Conservation (phyloP, 2,888 invertebrate species). For the Ypsolopha scabrella region DNA sequence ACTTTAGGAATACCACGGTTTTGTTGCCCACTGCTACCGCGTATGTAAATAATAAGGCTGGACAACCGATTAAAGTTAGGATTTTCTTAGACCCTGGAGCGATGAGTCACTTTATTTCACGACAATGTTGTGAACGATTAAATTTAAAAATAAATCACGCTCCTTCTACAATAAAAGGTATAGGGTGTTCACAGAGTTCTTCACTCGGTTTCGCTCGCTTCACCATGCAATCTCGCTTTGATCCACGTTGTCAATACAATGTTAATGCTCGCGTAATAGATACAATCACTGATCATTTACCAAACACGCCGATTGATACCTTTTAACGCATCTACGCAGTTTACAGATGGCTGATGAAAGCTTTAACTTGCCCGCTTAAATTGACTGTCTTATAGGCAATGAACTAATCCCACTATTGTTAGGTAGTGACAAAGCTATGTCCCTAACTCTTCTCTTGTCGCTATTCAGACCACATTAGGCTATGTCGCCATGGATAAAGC, state of each 20-base stretch:
- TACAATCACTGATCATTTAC: background rate
- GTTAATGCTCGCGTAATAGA: background rate
- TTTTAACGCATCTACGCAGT: background rate
- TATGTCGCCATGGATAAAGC: background rate
- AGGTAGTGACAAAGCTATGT: background rate
- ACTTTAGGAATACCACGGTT: background rate
- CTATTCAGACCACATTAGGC: background rate
- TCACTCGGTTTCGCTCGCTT: background rate
- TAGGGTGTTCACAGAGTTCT: background rate
- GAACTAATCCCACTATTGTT: background rate
- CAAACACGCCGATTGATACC: background rate
- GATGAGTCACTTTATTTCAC: background rate
- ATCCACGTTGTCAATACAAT: background rate
- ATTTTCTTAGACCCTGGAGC: background rate
- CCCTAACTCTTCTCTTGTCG: background rate
- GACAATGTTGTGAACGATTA: background rate
- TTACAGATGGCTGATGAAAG: background rate
- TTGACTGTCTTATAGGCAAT: background rate
- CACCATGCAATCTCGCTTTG: background rate
- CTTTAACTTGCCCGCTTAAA: background rate
- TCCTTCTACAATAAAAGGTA: background rate
- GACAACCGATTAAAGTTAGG: background rate
- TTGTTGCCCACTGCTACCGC: background rate
- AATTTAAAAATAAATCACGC: background rate
- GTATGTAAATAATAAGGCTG: background rate